phyloP scores from a whole-genome alignment of 2,797 vertebrate species.

The Vespertilio murinus region DNA sequence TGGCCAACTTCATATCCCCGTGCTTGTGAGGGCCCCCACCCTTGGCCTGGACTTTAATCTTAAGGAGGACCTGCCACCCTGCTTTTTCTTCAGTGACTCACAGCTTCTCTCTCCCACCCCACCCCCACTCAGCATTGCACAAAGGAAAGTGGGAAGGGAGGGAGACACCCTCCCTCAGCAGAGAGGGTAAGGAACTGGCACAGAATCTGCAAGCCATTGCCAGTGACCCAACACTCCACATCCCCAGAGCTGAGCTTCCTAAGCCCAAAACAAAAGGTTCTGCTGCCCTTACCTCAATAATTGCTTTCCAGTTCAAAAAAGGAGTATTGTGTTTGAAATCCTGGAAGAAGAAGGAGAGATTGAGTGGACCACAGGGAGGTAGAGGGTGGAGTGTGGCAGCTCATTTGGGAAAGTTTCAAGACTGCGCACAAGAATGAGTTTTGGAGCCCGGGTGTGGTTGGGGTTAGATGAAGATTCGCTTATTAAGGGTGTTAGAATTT shows the following conservation, averaged over 20 bases:
- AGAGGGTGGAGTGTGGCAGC: neutral
- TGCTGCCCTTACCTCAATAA: constrained; percentile 62
- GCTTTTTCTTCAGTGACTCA: neutral
- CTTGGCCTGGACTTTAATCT: constrained; percentile 11
- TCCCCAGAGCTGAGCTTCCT: neutral
- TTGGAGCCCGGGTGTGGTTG: neutral
- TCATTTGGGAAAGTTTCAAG: neutral
- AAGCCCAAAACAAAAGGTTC: accelerated
- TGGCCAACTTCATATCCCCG: neutral
- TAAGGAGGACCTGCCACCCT: neutral
- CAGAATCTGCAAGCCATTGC: neutral
- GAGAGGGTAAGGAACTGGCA: neutral
- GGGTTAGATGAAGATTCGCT: neutral
- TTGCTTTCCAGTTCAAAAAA: constrained; percentile 76
- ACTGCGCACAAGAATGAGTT: neutral
- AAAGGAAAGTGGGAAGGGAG: neutral
- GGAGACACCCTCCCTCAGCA: neutral
- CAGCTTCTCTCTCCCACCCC: neutral
- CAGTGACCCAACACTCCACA: neutral
- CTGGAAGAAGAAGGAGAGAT: constrained; percentile 42
- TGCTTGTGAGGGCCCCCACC: neutral
- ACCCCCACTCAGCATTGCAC: neutral
- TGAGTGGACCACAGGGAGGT: neutral
- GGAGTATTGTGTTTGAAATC: constrained; percentile 76
- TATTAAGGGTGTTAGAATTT: neutral